Evolutionary conservation across 92 coral and sea anemone species (phyloP).

Genomic region (Heliopora coerulea): DNA sequence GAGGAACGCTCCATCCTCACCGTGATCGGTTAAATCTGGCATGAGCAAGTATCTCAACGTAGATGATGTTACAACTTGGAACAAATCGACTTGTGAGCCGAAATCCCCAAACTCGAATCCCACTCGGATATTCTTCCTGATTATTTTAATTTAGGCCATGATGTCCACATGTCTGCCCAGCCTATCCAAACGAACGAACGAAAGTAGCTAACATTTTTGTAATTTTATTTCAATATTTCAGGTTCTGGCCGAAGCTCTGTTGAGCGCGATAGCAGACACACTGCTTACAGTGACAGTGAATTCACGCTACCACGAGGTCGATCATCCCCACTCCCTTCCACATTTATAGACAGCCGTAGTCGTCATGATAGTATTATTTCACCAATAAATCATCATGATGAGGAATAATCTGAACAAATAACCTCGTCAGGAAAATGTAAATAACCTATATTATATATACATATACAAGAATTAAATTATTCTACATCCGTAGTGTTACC

Average conservation of each 20-base stretch:
- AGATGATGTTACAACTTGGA: too few relatives aligned
- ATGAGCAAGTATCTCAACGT: too few relatives aligned
- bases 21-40: too few relatives aligned
- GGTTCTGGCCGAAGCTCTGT: not conserved
- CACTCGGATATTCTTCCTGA: too few relatives aligned
- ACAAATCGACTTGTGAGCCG: too few relatives aligned
- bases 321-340: constrained; percentile 25
- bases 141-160: too few relatives aligned
- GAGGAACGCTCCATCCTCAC: too few relatives aligned
- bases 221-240: not conserved
- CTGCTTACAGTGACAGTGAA: constrained; percentile 20
- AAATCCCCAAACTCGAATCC: too few relatives aligned
- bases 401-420: constrained; percentile 9
- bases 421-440: not conserved
- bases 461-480: not conserved
- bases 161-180: too few relatives aligned
- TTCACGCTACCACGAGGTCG: constrained; percentile 30
- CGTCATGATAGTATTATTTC: constrained; percentile 28
- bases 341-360: constrained; percentile 14
- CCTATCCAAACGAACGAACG: too few relatives aligned
- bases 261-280: not conserved
- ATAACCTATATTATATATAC: not conserved
- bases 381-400: constrained; percentile 19
- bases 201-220: not conserved
- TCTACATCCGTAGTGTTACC: not conserved